Base-by-base conservation (phyloP, 2,888 invertebrate species). In the Chironomus riparius region DNA sequence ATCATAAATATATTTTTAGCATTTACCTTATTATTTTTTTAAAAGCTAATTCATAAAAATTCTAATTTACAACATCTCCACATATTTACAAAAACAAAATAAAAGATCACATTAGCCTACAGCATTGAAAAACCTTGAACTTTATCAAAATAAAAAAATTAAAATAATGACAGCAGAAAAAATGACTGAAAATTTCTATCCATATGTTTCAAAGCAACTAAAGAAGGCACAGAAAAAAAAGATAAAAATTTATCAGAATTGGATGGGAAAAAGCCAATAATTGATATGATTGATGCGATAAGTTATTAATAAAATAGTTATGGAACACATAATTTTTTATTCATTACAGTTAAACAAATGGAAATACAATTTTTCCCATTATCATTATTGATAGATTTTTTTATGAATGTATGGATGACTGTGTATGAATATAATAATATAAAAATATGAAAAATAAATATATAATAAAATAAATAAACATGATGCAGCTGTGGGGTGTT, bases 351-450 rank as follows among this genome's bases (percentile, higher is more conserved):
- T 28, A 47, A 70, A 71, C 71, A 71, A 71, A 71, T 28, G 61
- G 56, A 71, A 56, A 71, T 15, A 47, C 22, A 61, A 28, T 13
- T 61, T 56, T 7, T 69, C 4, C 70, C 70, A 70, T 70, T 61
- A 71, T 56, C n/a, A 71, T 71, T 71, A 69, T 69, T 69, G 69
- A 47, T 69, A 69, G 22, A 69, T 69, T 15, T 47, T 28, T 47
- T 38, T 56, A 56, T 56, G n/a, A 15, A 56, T 56, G 38, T 38
- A 38, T 38, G 38, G 38, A 38, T 38, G 38, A 38, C 38, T 38
- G 38, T 38, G 10, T 38, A 38, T 38, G 38, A 38, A 38, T 38
- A 38, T 38, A 38, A 38, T 38, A 38, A 38, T 38, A 38, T 38
- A 38, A 38, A 28, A 5, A 28, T 28, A 28, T 28, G 5, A 5